Evolutionary conservation across 92 coral and sea anemone species (phyloP), one percentile per base, ranked within the genome.

Genomic region (Paramuricea clavata): DNA sequence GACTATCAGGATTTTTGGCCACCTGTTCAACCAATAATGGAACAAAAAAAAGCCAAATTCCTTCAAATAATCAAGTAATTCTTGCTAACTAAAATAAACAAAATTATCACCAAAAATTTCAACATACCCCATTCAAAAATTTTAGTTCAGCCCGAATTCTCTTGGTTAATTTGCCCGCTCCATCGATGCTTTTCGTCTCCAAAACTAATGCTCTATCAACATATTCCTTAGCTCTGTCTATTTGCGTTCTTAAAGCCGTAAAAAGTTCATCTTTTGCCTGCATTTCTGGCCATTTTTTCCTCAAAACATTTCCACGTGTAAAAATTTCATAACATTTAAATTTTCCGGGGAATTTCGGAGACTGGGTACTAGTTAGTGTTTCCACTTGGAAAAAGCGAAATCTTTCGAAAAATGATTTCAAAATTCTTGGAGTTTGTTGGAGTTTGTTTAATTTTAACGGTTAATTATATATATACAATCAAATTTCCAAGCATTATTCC

Each of bases 91-190:
- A 50, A 19, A 6, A 22, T 42, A 25, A 43, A 42, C 39, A 39
- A 41, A 72, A 39, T 12, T 36, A 41, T 30, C 10, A 72, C 30
- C 49, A 50, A 13, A 54, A 54, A 54, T 3, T 54, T 8, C 43
- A 5, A 67, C 92, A 83, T 73, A 94, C 97, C 68, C 89, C 88
- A 25, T 83, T 83, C 33, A 94, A 76, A 83, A 94, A 94, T 47
- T 83, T 92, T 4, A 94, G 42, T 78, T 94, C 97, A 41, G 97
- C 93, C 27, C 74, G 61, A 50, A 94, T 87, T 83, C 92, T 92
- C 81, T 87, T 87, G 21, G 42, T 81, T 27, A 94, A 81, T 72
- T 94, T 94, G 23, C 78, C 56, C 6, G 86, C 43, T 12, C 97
- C 95, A 74, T 90, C 95, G 49, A 94, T 83, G 57, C 84, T 50